Evolutionary conservation across 2,888 invertebrate genomes (phyloP), one percentile per base, ranked within the genome.

Genomic region (Pyrgus malvae): DNA sequence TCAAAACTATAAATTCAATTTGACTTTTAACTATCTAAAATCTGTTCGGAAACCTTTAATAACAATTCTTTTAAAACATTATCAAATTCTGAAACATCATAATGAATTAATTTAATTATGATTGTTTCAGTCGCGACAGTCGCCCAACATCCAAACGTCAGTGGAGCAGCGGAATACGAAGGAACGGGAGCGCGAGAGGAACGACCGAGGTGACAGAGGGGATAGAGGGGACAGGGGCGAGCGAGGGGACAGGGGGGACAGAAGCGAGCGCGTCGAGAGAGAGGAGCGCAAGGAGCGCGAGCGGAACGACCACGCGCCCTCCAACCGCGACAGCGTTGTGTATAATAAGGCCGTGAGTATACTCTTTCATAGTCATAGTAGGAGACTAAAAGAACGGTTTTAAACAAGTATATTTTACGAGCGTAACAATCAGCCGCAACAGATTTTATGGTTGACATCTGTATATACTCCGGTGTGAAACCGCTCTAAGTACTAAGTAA

Each of bases 161-260:
- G 80, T 83, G 5, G 91, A 91, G 48, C 83, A 82, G 60, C 80
- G 90, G 16, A 76, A 69, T 59, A 73, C 78, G 46, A 85, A 90
- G 65, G 91, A 91, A 58, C 76, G 85, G 55, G 79, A 78, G 33
- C 64, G 76, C 29, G 76, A 57, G 5, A 56, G 55, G 31, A 72
- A 69, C 55, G 66, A 67, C n/a, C 68, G 63, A 57, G 56, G 65
- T 57, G 61, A 60, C 57, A 41, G 57, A 8, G 29, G 29, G 4
- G 29, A 29, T 5, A 6, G 29, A n/a, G n/a, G n/a, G n/a, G n/a
- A 55, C 14, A 45, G 46, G 33, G 48, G 14, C 55, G 61, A 58
- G 33, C 19, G 60, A 9, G 55, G 56, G n/a, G 58, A 58, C 25
- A 63, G 75, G 25, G 70, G 68, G 11, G 68, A 70, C 54, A 70